Base-by-base conservation (phyloP, 2,888 invertebrate species). In the Morinoia aosen region DNA sequence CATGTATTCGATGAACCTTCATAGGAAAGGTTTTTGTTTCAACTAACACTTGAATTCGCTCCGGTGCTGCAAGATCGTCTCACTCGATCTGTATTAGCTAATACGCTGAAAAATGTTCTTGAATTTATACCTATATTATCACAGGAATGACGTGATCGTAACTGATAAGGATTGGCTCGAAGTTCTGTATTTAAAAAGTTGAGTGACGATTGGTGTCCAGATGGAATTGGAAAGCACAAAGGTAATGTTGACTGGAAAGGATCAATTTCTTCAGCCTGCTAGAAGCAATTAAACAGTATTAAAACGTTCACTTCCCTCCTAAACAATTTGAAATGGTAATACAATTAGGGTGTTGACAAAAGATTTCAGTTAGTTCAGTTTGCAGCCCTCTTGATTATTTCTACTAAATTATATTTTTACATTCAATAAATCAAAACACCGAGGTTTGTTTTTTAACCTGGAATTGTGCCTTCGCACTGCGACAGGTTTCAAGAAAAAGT, bases 371-470 rank as follows among this genome's bases (percentile, higher is more conserved):
- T 93, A 48, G 12, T 57, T 93, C 48, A 48, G 93, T 93, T 93
- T 25, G 48, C 93, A 57, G 93, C 48, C 93, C 93, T 11, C 58
- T 57, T 57, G 57, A 56, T 93, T 19, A 93, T 93, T 57, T 48
- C 93, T 93, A 93, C 93, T 93, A 93, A 93, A 93, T 93, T 95
- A 95, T 95, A 95, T 95, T 95, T 95, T 95, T 95, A 95, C 95
- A 95, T 95, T 95, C 58, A 95, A 95, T 64, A 95, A 95, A 95
- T 95, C 64, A 61, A 95, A 95, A 95, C 16, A 57, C 58, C 95
- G 39, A 48, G 16, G 94, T 56, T n/a, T 11, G 76, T 76, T 76
- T 76, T 76, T 10, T 33, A 76, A 33, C 76, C 76, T 76, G 48
- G 5, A 48, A 48, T 48, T 48, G 48, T 48, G 48, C 48, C 48